Percentiles rank a stretch among this genome's conserved stretches.
Conservation (phyloP, 2,888 invertebrate species). For the Keiferia lycopersicella region DNA sequence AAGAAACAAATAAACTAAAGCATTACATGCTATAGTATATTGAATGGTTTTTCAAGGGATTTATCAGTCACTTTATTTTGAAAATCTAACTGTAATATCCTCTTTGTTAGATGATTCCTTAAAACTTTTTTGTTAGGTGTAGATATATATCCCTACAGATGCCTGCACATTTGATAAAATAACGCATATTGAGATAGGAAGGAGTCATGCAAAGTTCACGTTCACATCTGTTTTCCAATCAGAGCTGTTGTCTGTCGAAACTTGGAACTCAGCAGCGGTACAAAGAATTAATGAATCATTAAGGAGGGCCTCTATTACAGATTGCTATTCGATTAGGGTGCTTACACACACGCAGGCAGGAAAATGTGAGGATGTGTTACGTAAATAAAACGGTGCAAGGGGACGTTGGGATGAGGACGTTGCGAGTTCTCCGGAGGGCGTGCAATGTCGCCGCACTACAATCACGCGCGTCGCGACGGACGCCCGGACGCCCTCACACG, state of each 20-base stretch:
- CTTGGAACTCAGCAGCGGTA: slow-evolving; percentile 44
- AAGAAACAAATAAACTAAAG: slow-evolving; percentile 22
- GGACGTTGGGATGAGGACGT: slow-evolving; percentile 64
- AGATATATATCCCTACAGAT: too few relatives aligned
- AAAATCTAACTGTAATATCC: too few relatives aligned
- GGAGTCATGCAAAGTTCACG: neutral
- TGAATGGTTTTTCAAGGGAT: neutral
- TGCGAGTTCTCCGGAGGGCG: slow-evolving; percentile 68
- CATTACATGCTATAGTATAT: neutral
- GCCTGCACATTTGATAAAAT: slow-evolving; percentile 5
- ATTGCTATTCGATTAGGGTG: slow-evolving; percentile 68
- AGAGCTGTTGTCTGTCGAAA: slow-evolving; percentile 52
- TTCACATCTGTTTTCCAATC: slow-evolving; percentile 30
- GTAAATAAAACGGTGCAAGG: slow-evolving; percentile 39
- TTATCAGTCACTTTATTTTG: too few relatives aligned
- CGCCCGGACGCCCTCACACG: slow-evolving; percentile 43
- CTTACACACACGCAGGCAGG: slow-evolving; percentile 45
- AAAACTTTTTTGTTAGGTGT: too few relatives aligned
- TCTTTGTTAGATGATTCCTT: too few relatives aligned
- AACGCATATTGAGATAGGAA: neutral
- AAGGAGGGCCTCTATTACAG: slow-evolving; percentile 59
- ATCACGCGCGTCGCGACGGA: slow-evolving; percentile 71
- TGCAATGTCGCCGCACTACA: slow-evolving; percentile 71
- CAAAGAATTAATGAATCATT: slow-evolving; percentile 72
- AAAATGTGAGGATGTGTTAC: slow-evolving; percentile 32